phyloP scores from a whole-genome alignment of 2,888 invertebrate species.

The Esperia sulphurella region DNA sequence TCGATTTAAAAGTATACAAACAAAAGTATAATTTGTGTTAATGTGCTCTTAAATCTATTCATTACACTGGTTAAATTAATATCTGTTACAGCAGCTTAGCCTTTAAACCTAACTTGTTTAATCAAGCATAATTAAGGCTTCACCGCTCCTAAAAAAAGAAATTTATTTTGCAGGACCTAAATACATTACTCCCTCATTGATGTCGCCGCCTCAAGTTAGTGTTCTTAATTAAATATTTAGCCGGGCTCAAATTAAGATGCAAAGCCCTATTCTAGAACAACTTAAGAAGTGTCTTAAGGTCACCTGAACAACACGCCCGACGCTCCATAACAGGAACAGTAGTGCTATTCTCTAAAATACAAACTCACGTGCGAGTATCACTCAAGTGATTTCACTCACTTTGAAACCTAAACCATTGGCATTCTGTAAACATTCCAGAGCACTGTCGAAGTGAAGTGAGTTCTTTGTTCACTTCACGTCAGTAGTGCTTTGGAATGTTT shows the following conservation, averaged over 20 bases:
- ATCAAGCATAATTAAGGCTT: not conserved
- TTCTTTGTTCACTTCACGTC: no score
- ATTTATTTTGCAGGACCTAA: not conserved
- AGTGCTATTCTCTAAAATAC: no score
- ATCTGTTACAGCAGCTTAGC: not conserved
- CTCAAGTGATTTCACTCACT: no score
- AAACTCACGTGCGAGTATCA: no score
- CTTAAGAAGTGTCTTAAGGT: not conserved
- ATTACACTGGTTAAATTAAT: not conserved
- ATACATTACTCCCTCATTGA: constrained; percentile 1
- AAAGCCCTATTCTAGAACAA: constrained; percentile 27
- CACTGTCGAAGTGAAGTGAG: no score
- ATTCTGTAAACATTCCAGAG: no score
- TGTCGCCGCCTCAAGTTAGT: constrained; percentile 26
- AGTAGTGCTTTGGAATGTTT: no score
- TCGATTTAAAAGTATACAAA: no score
- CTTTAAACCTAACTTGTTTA: no score
- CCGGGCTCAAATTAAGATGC: constrained; percentile 34
- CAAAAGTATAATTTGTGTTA: not conserved
- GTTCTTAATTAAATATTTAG: constrained; percentile 46
- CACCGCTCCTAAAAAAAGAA: not conserved
- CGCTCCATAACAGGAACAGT: no score
- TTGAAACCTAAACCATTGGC: no score
- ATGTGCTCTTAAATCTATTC: not conserved
- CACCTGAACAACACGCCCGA: not conserved